A percentile compares a stretch with the other conserved stretches of the same genome.
phyloP scores from a whole-genome alignment of 2,888 invertebrate genomes.

The Trichopria drosophilae region DNA sequence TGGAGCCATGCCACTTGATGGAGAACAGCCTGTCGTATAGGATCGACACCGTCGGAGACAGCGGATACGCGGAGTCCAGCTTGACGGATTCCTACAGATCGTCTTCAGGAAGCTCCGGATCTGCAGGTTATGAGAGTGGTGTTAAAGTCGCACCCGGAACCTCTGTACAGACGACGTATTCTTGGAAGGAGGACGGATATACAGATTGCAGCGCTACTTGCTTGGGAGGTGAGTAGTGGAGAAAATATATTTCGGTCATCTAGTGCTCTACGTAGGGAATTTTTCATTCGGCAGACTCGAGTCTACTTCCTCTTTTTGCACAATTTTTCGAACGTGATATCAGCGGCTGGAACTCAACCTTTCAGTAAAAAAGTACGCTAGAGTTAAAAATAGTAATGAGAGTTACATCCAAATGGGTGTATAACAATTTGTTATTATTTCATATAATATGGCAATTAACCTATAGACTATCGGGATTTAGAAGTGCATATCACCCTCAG shows the following conservation, averaged over 20 bases:
- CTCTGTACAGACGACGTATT: constrained; percentile 78
- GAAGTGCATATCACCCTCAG: no score
- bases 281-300: no score
- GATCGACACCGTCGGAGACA: constrained; percentile 56
- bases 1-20: constrained; percentile 68
- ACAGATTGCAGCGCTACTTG: constrained; percentile 94
- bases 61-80: constrained; percentile 55
- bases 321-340: background rate
- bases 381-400: no score
- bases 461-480: no score
- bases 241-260: background rate
- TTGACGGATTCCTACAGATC: constrained; percentile 53
- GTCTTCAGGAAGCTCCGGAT: constrained; percentile 38
- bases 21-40: constrained; percentile 55
- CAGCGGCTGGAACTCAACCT: no score
- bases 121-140: constrained; percentile 54
- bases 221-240: constrained; percentile 80
- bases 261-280: no score
- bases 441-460: no score
- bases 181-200: constrained; percentile 88
- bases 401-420: no score
- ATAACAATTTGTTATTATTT: no score
- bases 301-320: background rate
- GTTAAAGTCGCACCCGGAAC: constrained; percentile 70
- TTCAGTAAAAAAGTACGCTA: no score